These are phyloP conservation scores for Apamea anceps DNA, from an alignment of 2,888 invertebrate species.

Conservation along the genomic window DNA sequence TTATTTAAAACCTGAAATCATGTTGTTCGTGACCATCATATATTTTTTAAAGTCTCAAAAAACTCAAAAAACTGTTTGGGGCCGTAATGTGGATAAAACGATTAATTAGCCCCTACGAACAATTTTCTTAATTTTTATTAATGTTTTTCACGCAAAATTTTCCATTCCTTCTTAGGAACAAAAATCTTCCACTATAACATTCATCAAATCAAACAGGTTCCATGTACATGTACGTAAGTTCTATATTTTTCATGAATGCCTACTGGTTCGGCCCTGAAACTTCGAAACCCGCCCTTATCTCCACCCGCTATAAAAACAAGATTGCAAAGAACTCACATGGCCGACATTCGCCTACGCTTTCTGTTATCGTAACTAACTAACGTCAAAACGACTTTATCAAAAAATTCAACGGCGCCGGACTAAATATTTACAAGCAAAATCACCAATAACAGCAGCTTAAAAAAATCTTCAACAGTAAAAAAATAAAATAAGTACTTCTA, in stretches of 20 bases:
- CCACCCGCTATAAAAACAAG: conserved; percentile 77
- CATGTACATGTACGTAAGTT: background rate
- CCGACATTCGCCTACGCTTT: conserved; percentile 82
- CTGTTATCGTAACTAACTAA: conserved; percentile 77
- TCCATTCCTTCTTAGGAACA: background rate
- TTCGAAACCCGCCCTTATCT: conserved; percentile 76
- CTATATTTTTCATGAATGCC: conserved; percentile 23
- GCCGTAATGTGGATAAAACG: background rate
- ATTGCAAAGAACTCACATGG: conserved; percentile 84
- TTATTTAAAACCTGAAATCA: background rate
- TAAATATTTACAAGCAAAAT: conserved; percentile 40
- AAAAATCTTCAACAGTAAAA: background rate
- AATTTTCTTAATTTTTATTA: background rate
- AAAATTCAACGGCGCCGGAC: conserved; percentile 51
- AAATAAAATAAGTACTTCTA: background rate
- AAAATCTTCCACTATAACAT: background rate
- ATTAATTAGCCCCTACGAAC: background rate
- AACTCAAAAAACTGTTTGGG: background rate
- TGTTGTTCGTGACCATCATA: background rate
- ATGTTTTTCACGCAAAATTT: background rate
- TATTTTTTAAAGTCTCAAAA: background rate
- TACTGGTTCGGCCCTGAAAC: conserved; percentile 32
- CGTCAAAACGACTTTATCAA: conserved; percentile 76
- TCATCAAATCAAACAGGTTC: conserved; percentile 10
- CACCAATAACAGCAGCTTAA: conserved; percentile 3